These are phyloP conservation scores for Peromyscus leucopus DNA, from an alignment of 2,113 vertebrate genomes.

Conservation along the genomic window DNA sequence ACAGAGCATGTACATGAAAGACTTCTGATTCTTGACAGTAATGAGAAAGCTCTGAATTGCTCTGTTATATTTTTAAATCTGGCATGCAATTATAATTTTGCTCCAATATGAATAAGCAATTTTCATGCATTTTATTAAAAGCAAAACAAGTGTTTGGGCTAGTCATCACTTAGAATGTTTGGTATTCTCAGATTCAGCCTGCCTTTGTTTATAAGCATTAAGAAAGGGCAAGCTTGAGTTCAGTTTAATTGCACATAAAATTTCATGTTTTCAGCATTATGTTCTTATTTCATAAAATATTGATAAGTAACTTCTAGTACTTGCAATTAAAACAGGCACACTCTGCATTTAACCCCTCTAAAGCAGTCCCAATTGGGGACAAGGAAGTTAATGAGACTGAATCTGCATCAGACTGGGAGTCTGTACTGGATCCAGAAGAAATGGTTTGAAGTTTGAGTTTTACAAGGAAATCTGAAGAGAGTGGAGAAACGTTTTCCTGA, in stretches of 20 bases:
- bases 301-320: slow-evolving; percentile 63
- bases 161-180: slow-evolving; percentile 39
- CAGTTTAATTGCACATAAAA: slow-evolving; percentile 69
- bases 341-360: slow-evolving; percentile 52
- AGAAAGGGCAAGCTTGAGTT: slow-evolving; percentile 52
- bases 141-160: slow-evolving; percentile 50
- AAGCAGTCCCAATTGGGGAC: neutral
- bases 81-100: slow-evolving; percentile 58
- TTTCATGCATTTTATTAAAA: slow-evolving; percentile 66
- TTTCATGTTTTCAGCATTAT: slow-evolving; percentile 66
- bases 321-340: slow-evolving; percentile 61
- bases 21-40: slow-evolving; percentile 17
- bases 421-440: neutral
- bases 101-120: slow-evolving; percentile 48
- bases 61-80: slow-evolving; percentile 42
- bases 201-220: slow-evolving; percentile 33
- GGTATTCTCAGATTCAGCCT: slow-evolving; percentile 40
- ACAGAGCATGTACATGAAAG: neutral
- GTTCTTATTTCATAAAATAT: slow-evolving; percentile 75
- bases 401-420: neutral
- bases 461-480: neutral
- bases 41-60: slow-evolving; percentile 36
- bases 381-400: neutral
- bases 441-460: neutral
- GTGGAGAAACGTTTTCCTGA: neutral